Conservation (phyloP, 2,797 vertebrate genomes). For the Rachycentron canadum region DNA sequence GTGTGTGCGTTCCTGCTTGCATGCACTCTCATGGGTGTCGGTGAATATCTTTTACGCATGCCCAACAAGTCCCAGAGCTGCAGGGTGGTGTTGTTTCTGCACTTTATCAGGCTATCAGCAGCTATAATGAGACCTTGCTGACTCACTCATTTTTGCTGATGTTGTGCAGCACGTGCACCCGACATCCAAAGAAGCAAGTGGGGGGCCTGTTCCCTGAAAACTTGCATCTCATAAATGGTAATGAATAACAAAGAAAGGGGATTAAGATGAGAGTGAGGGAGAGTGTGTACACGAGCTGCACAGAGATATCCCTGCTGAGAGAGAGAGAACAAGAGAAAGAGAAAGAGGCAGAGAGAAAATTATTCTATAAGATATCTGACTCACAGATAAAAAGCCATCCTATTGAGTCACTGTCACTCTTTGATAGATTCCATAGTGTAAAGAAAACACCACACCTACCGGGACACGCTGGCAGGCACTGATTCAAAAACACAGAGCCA, state of each 20-base stretch:
- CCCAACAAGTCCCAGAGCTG: conserved; percentile 23
- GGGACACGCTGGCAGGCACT: conserved; percentile 19
- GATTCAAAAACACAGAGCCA: conserved; percentile 14
- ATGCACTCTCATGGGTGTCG: not conserved
- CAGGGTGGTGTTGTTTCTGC: conserved; percentile 34
- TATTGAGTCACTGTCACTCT: conserved; percentile 45
- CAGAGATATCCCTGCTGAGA: not conserved
- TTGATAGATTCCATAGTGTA: conserved; percentile 33
- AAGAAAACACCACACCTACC: conserved; percentile 25
- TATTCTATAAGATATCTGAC: conserved; percentile 9
- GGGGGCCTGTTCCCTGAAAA: conserved; percentile 32
- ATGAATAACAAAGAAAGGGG: conserved; percentile 28
- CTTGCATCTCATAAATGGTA: conserved; percentile 28
- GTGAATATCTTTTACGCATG: conserved; percentile 7
- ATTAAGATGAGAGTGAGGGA: not conserved
- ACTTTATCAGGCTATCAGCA: conserved; percentile 56
- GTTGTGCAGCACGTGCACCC: conserved; percentile 20
- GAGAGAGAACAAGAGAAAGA: not conserved
- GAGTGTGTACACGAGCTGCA: not conserved
- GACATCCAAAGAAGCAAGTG: conserved; percentile 32
- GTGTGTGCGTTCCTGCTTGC: not conserved
- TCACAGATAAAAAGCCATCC: conserved; percentile 1
- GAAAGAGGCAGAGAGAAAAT: conserved; percentile 1
- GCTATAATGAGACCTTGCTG: conserved; percentile 61
- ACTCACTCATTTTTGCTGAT: conserved; percentile 65